Evolutionary conservation across 2,888 invertebrate species (phyloP).

Genomic region (Aleiodes alternator): DNA sequence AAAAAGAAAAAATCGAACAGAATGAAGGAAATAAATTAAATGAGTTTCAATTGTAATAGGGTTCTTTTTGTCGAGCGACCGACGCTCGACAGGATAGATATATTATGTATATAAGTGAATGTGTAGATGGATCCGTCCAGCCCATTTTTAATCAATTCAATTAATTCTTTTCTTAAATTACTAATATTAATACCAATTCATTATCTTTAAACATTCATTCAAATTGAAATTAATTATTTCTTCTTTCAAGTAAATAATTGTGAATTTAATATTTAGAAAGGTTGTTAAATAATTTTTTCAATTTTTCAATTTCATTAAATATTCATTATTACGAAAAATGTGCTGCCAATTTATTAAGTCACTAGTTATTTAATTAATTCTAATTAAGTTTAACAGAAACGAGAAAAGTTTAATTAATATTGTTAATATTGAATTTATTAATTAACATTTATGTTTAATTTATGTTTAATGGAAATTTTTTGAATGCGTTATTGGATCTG

Average conservation of each 20-base stretch:
- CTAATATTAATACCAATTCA: constrained; percentile 49
- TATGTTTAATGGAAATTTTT: background rate
- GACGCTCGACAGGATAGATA: constrained; percentile 73
- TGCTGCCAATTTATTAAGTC: constrained; percentile 47
- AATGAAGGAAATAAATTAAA: constrained; percentile 52
- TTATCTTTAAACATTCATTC: constrained; percentile 44
- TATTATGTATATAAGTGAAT: constrained; percentile 73
- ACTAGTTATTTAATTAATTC: constrained; percentile 50
- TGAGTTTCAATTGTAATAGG: constrained; percentile 46
- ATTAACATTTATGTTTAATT: background rate
- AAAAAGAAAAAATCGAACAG: constrained; percentile 12
- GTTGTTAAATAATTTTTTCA: background rate
- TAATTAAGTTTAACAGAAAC: constrained; percentile 12
- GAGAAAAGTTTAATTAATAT: background rate
- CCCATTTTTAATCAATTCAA: constrained; percentile 59
- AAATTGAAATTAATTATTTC: background rate
- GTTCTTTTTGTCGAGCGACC: constrained; percentile 54
- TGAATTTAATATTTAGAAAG: constrained; percentile 20
- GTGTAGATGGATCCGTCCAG: constrained; percentile 74
- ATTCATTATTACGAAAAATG: background rate
- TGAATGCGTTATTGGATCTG: constrained; percentile 50
- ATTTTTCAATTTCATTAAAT: background rate
- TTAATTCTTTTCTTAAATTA: constrained; percentile 44
- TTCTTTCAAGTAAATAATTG: constrained; percentile 33
- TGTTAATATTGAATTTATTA: background rate